Conservation (phyloP, 2,113 vertebrate genomes). For the Anseranas semipalmata region DNA sequence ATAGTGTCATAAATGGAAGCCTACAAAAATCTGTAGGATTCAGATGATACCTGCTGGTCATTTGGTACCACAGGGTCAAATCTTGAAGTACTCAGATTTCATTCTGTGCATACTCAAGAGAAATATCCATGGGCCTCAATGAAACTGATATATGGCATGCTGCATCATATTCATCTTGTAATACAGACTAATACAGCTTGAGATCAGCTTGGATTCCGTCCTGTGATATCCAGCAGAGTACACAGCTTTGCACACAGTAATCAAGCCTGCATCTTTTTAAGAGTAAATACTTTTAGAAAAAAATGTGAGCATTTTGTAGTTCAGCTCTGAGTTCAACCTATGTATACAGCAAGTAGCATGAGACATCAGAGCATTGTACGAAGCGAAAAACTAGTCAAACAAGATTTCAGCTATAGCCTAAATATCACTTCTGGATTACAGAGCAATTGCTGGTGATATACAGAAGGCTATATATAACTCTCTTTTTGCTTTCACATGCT, state of each 20-base stretch:
- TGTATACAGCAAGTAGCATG: not conserved
- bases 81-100: not conserved
- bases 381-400: not conserved
- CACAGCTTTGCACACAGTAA: not conserved
- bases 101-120: not conserved
- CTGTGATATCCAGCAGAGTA: not conserved
- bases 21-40: not conserved
- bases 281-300: not conserved
- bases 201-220: not conserved
- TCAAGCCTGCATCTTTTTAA: not conserved
- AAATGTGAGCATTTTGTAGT: not conserved
- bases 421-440: not conserved
- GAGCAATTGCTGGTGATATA: not conserved
- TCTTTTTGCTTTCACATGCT: not conserved
- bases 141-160: not conserved
- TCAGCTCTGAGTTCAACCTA: not conserved
- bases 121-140: not conserved
- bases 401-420: not conserved
- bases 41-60: not conserved
- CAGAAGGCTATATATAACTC: not conserved
- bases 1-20: not conserved
- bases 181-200: not conserved
- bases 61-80: not conserved
- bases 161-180: not conserved
- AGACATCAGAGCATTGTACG: not conserved